Percentiles rank a stretch among this genome's conserved stretches.
These are phyloP conservation scores for Sebastes ruberrimus DNA, from an alignment of 2,797 vertebrate species.

Conservation along the genomic window DNA sequence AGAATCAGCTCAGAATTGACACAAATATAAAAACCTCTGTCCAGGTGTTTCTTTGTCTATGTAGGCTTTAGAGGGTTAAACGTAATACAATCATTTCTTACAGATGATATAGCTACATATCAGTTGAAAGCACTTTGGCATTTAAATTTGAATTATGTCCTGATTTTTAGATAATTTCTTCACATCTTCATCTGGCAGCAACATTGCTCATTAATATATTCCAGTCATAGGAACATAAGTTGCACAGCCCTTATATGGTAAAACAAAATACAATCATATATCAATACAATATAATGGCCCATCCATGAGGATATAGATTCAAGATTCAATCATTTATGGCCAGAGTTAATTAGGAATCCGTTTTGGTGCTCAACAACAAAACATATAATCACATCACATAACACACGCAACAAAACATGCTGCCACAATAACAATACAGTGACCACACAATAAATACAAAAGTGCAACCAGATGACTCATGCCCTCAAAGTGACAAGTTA, in stretches of 20 bases:
- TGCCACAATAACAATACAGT: neutral
- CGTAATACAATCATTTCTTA: too few species aligned
- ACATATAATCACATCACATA: neutral
- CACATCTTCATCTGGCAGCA: neutral
- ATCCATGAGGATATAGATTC: neutral
- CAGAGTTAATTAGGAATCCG: too few species aligned
- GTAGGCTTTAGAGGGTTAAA: too few species aligned
- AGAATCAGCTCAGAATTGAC: too few species aligned
- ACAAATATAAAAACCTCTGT: too few species aligned
- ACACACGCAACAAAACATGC: too few species aligned
- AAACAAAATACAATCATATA: neutral
- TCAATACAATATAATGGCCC: too few species aligned
- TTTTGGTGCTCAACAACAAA: neutral
- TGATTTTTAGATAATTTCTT: neutral
- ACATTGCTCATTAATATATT: neutral
- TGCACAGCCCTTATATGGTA: neutral
- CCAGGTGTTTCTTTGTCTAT: too few species aligned
- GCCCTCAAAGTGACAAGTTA: too few species aligned
- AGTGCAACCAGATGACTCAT: too few species aligned
- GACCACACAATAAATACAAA: neutral
- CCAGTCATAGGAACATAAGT: neutral
- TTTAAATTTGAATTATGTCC: neutral
- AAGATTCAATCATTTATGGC: too few species aligned
- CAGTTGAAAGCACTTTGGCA: neutral
- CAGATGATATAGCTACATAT: too few species aligned